These are phyloP conservation scores for Diprion similis DNA, from an alignment of 1,140 invertebrate species.

Conservation along the genomic window DNA sequence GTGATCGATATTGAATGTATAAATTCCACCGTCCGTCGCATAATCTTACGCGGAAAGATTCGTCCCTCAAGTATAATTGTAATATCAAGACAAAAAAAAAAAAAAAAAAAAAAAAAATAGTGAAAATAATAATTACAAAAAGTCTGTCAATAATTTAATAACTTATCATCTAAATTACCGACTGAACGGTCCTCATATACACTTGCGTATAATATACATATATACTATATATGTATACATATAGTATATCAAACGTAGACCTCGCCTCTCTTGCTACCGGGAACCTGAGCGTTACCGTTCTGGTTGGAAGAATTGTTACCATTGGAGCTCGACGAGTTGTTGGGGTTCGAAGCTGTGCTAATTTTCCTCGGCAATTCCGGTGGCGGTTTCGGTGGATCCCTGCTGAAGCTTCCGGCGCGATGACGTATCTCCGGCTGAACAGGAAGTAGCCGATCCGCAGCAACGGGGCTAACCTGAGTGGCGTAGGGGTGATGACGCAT, in stretches of 20 bases:
- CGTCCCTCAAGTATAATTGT: too few species aligned
- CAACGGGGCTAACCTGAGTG: slow-evolving; percentile 33
- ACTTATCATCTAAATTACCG: too few species aligned
- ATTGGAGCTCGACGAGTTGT: slow-evolving; percentile 13
- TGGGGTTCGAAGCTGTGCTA: slow-evolving; percentile 42
- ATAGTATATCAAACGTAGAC: slow-evolving; percentile 62
- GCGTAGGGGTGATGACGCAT: slow-evolving; percentile 36
- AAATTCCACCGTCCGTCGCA: too few species aligned
- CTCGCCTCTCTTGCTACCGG: slow-evolving; percentile 56
- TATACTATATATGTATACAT: too few species aligned
- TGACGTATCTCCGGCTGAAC: slow-evolving; percentile 27
- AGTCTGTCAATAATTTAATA: too few species aligned
- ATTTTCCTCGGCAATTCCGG: slow-evolving; percentile 38
- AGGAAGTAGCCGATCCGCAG: slow-evolving; percentile 34
- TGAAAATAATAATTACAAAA: too few species aligned
- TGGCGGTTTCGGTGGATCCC: slow-evolving; percentile 23
- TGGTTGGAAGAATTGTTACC: slow-evolving; percentile 17
- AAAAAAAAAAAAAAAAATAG: too few species aligned
- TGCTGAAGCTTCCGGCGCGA: slow-evolving; percentile 36
- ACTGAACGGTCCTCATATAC: too few species aligned
- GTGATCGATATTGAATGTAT: too few species aligned
- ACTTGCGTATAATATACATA: too few species aligned
- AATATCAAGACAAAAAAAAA: too few species aligned
- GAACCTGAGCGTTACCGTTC: slow-evolving; percentile 17
- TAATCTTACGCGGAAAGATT: too few species aligned